These are phyloP conservation scores for Caenorhabditis auriculariae DNA, from an alignment of 2,888 invertebrate species.

Conservation along the genomic window DNA sequence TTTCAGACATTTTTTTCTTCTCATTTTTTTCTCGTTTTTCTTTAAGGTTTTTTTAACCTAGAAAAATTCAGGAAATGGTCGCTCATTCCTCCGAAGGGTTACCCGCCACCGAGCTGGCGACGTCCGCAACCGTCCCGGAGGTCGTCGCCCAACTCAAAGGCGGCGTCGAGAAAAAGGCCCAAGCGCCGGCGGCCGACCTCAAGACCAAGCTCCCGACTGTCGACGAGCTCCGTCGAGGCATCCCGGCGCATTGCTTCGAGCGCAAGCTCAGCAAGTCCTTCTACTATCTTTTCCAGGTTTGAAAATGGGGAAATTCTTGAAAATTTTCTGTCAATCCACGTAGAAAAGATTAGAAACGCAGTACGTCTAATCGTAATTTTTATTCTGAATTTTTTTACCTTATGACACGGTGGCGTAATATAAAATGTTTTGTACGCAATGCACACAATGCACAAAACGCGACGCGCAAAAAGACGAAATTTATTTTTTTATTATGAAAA, in stretches of 20 bases:
- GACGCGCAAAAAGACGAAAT: no score
- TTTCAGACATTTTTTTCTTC: no score
- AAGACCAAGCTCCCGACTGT: slow-evolving; percentile 42
- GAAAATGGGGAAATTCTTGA: no score
- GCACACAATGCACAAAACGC: no score
- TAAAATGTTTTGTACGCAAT: no score
- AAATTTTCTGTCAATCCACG: background rate
- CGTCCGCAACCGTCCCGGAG: slow-evolving; percentile 23
- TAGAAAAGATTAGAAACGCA: background rate
- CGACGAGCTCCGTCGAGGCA: slow-evolving; percentile 53
- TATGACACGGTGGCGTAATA: no score
- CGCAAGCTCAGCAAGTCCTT: slow-evolving; percentile 45
- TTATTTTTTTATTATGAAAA: no score
- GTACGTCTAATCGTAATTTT: no score
- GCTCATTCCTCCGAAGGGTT: slow-evolving; percentile 37
- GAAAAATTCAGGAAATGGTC: slow-evolving; percentile 22
- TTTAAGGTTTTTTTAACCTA: background rate
- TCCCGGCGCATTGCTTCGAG: slow-evolving; percentile 59
- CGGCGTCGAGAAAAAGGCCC: slow-evolving; percentile 8
- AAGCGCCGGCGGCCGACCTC: background rate
- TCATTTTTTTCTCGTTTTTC: no score
- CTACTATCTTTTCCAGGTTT: slow-evolving; percentile 41
- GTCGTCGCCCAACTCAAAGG: slow-evolving; percentile 11
- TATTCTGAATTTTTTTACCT: no score
- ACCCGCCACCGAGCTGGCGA: slow-evolving; percentile 32